phyloP scores from a whole-genome alignment of 1,140 invertebrate genomes.

The Brachionus paranguensis region DNA sequence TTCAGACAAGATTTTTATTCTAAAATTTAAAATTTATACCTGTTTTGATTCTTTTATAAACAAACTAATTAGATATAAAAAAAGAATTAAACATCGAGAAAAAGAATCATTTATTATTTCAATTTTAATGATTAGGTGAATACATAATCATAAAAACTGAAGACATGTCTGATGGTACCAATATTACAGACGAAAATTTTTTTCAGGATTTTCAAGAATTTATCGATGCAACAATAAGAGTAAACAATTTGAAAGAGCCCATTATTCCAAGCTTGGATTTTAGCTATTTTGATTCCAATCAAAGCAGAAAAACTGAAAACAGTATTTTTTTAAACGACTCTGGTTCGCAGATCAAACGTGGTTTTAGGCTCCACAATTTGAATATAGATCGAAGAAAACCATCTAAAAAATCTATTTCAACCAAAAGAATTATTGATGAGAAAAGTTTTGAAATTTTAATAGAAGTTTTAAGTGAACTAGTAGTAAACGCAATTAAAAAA shows the following conservation, averaged over 20 bases:
- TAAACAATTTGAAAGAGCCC: neutral
- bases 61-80: no score
- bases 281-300: neutral
- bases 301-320: neutral
- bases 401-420: neutral
- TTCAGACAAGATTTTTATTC: no score
- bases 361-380: neutral
- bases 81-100: no score
- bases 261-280: neutral
- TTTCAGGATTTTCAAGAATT: neutral
- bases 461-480: neutral
- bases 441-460: neutral
- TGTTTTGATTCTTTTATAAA: no score
- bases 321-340: neutral
- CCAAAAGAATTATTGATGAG: neutral
- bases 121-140: no score
- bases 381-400: neutral
- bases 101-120: no score
- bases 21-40: no score
- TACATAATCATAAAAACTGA: no score
- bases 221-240: neutral
- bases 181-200: neutral
- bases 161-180: neutral
- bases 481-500: neutral
- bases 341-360: neutral